Conservation (phyloP, 2,113 vertebrate genomes). For the Bujurquina vittata region DNA sequence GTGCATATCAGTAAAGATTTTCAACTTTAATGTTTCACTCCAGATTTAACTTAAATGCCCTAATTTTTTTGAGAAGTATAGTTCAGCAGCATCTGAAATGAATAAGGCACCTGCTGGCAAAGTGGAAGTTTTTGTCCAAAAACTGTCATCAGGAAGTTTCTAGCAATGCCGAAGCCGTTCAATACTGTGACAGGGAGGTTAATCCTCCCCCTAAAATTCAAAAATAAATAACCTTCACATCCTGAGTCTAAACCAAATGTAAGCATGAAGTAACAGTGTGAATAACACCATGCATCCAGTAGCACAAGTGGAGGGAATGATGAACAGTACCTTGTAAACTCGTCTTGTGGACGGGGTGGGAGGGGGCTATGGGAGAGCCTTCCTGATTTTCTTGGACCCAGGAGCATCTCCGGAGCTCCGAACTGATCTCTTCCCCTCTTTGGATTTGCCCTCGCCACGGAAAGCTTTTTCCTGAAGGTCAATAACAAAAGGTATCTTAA, state of each 20-base stretch:
- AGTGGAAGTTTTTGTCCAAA: background rate
- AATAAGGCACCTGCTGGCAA: background rate
- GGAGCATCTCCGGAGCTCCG: slow-evolving; percentile 58
- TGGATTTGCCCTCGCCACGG: slow-evolving; percentile 66
- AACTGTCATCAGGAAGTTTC: background rate
- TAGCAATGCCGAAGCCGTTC: background rate
- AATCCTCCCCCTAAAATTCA: no score
- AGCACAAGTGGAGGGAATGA: slow-evolving; percentile 50
- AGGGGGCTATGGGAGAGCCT: slow-evolving; percentile 52
- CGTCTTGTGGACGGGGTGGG: slow-evolving; percentile 50
- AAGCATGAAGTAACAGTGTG: background rate
- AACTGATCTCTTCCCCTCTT: slow-evolving; percentile 74
- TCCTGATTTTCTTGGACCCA: slow-evolving; percentile 80
- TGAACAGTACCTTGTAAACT: slow-evolving; percentile 75
- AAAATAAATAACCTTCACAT: background rate
- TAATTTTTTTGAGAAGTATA: no score
- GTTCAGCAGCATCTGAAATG: background rate
- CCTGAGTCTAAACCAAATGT: no score
- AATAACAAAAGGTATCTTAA: slow-evolving; percentile 69
- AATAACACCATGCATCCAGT: background rate
- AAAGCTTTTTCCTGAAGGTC: slow-evolving; percentile 77
- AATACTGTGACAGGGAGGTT: background rate
- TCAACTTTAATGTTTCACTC: no score
- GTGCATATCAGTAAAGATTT: no score
- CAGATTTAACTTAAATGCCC: no score